Evolutionary conservation across 2,113 vertebrate species (phyloP).

Genomic region (Zootoca vivipara): DNA sequence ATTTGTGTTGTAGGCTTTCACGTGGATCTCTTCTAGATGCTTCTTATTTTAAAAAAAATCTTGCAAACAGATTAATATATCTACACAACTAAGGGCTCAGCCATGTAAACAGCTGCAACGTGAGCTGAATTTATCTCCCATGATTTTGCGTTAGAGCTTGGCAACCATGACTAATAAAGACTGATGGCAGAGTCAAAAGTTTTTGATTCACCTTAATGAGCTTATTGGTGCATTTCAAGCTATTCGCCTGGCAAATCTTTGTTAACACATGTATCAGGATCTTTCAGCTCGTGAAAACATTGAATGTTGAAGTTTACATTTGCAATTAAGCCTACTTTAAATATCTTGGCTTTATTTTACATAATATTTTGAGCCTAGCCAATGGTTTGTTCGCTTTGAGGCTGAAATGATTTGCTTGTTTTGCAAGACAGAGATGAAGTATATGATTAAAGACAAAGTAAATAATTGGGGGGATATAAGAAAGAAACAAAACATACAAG

Average conservation of each 20-base stretch:
- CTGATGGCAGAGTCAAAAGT: constrained; percentile 46
- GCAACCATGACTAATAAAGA: constrained; percentile 54
- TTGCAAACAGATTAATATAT: constrained; percentile 44
- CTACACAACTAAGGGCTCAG: constrained; percentile 31
- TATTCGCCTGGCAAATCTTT: constrained; percentile 39
- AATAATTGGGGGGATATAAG: no score
- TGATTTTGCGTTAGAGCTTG: constrained; percentile 50
- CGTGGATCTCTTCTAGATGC: background rate
- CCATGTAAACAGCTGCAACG: constrained; percentile 43
- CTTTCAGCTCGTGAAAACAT: constrained; percentile 36
- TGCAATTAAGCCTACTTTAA: constrained; percentile 15
- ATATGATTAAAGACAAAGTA: background rate
- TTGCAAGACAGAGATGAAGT: background rate
- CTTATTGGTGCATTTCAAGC: constrained; percentile 33
- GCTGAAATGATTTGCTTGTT: background rate
- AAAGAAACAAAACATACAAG: background rate
- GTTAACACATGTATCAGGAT: background rate
- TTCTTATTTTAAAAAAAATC: constrained; percentile 17
- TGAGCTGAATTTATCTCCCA: constrained; percentile 40
- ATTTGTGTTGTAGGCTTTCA: fast-evolving
- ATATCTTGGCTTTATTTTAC: background rate
- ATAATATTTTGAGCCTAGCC: constrained; percentile 4
- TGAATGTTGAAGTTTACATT: constrained; percentile 25
- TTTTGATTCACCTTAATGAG: constrained; percentile 52
- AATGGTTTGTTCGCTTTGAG: background rate